Conservation (phyloP, 2,888 invertebrate species). For the Polydrusus pterygomalis region DNA sequence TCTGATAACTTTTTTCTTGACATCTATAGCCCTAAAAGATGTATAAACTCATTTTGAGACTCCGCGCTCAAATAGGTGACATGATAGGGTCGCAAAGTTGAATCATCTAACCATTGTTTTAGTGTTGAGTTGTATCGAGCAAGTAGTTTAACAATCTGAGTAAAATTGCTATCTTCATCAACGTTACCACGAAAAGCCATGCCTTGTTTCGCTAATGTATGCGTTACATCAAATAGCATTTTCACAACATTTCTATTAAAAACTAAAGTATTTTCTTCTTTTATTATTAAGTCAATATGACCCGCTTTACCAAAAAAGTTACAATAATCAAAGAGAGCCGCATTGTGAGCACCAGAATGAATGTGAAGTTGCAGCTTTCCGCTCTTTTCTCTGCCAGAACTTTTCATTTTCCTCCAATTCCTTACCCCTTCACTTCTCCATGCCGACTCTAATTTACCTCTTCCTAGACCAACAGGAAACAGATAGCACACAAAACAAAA, state of each 20-base stretch:
- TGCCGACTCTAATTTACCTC: conserved; percentile 13
- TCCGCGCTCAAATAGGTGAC: conserved; percentile 28
- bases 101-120: conserved; percentile 29
- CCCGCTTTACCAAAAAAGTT: conserved; percentile 3
- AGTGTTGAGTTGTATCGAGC: conserved; percentile 12
- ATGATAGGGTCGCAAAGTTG: conserved; percentile 10
- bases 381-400: conserved; percentile 4
- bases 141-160: conserved; percentile 6
- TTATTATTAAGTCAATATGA: not conserved
- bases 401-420: conserved; percentile 37
- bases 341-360: conserved; percentile 8
- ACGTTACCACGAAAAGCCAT: conserved; percentile 8
- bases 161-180: conserved; percentile 11
- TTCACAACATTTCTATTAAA: conserved; percentile 16
- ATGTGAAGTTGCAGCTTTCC: conserved; percentile 30
- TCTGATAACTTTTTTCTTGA: conserved; percentile 5
- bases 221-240: conserved; percentile 31
- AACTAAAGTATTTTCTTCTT: not conserved
- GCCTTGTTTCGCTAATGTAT: conserved; percentile 14
- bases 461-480: conserved; percentile 22
- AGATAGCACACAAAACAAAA: conserved; percentile 34
- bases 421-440: conserved; percentile 23
- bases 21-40: conserved; percentile 3
- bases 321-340: conserved; percentile 24
- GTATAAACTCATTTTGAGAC: conserved; percentile 41